These are phyloP conservation scores for Scrobipalpa costella DNA, from an alignment of 2,888 invertebrate genomes.

Conservation along the genomic window DNA sequence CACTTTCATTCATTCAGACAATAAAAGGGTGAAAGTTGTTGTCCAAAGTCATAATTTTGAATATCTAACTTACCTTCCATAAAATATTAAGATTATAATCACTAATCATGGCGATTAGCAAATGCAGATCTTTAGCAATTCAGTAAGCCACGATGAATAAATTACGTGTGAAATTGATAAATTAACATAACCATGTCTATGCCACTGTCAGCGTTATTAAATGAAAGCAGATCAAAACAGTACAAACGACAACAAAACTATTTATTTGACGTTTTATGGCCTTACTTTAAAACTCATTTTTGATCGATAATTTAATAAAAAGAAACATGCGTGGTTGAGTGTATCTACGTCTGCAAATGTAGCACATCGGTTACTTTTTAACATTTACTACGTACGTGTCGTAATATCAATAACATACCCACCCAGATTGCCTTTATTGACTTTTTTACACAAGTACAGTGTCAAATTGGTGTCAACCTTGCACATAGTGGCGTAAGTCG, in stretches of 20 bases:
- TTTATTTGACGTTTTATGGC: background rate
- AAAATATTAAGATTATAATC: no score
- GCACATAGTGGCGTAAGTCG: conserved; percentile 28
- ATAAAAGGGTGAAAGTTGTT: conserved; percentile 17
- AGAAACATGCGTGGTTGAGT: background rate
- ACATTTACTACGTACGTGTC: conserved; percentile 21
- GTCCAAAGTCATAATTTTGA: conserved; percentile 2
- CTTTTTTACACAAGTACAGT: conserved; percentile 41
- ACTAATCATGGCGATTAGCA: background rate
- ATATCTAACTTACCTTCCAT: background rate
- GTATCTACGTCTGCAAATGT: conserved; percentile 24
- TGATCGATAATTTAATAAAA: no score
- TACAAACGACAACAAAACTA: background rate
- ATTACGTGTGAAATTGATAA: background rate
- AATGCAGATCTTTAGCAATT: background rate
- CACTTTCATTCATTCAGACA: background rate
- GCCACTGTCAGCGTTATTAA: background rate
- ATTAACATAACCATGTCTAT: background rate
- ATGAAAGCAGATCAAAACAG: background rate
- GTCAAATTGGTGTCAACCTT: conserved; percentile 48
- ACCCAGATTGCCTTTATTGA: conserved; percentile 35
- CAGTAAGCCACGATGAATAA: background rate
- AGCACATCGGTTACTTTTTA: conserved; percentile 34
- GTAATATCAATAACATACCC: conserved; percentile 30
- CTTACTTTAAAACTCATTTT: background rate